Percentiles rank a stretch among this genome's conserved stretches.
These are phyloP conservation scores for Montipora sp. DNA, from an alignment of 64 coral and sea anemone species.

Conservation along the genomic window DNA sequence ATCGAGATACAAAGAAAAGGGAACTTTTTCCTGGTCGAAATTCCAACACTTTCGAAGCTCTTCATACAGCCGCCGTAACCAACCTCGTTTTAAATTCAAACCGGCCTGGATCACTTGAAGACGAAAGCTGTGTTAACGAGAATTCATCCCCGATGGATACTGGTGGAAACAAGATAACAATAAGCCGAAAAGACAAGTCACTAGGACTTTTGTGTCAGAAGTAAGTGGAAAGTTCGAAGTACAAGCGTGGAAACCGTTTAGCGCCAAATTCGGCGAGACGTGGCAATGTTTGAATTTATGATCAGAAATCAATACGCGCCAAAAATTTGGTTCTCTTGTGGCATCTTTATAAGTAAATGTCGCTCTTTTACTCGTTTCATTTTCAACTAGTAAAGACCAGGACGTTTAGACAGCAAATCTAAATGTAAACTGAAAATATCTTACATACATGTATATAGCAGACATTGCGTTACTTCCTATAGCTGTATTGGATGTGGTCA, in stretches of 20 bases:
- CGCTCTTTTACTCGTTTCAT: not conserved
- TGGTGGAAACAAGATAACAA: slow-evolving; percentile 74
- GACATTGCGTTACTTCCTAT: slow-evolving; percentile 10
- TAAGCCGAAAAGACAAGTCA: slow-evolving; percentile 94
- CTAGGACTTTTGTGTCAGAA: slow-evolving; percentile 93
- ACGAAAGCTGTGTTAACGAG: not conserved
- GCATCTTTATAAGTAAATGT: not conserved
- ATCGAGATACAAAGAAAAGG: slow-evolving; percentile 91
- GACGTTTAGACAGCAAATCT: too few relatives aligned
- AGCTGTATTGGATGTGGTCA: not conserved
- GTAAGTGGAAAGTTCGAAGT: slow-evolving; percentile 42
- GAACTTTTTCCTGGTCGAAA: slow-evolving; percentile 81
- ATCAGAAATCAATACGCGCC: slow-evolving; percentile 25
- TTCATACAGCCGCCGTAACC: slow-evolving; percentile 2
- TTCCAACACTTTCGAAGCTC: slow-evolving; percentile 41
- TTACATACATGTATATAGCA: not conserved
- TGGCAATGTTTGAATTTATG: slow-evolving; percentile 79
- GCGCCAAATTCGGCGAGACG: slow-evolving; percentile 44
- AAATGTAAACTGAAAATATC: not conserved
- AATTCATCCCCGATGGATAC: slow-evolving; percentile 2
- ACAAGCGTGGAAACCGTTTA: slow-evolving; percentile 39
- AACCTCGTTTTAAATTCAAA: slow-evolving; percentile 39
- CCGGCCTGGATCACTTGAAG: not conserved
- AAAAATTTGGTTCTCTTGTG: not conserved
- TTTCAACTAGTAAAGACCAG: not conserved